These are phyloP conservation scores for Oncorhynchus tshawytscha DNA, from an alignment of 2,113 vertebrate species.

Conservation along the genomic window DNA sequence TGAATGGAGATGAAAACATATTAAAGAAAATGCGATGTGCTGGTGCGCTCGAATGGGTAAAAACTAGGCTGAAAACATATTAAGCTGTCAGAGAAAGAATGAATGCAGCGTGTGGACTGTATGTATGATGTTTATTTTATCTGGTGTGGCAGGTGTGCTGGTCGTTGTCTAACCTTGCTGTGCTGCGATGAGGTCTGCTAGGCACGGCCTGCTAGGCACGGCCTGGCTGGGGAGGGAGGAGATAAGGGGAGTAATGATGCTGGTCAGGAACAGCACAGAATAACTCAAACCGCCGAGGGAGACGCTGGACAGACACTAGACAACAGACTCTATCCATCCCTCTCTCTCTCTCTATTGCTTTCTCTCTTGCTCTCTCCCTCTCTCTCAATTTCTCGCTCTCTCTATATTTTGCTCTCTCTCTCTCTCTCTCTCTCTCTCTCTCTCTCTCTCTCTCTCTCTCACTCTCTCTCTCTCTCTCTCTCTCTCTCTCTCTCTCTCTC, in stretches of 20 bases:
- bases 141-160: constrained; percentile 66
- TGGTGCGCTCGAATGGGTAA: background rate
- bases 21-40: background rate
- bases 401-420: no score
- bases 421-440: no score
- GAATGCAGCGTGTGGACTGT: constrained; percentile 29
- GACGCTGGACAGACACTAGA: constrained; percentile 42
- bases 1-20: background rate
- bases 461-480: no score
- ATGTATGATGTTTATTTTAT: constrained; percentile 71
- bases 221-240: constrained; percentile 3
- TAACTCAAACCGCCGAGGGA: constrained; percentile 45
- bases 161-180: no score
- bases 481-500: no score
- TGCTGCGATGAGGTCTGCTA: no score
- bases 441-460: no score
- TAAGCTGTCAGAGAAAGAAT: background rate
- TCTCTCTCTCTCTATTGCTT: background rate
- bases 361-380: no score
- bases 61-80: background rate
- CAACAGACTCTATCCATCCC: background rate
- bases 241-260: constrained; percentile 72
- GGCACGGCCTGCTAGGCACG: no score
- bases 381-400: no score
- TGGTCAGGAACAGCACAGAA: constrained; percentile 53